These are phyloP conservation scores for Theocolax elegans DNA, from an alignment of 1,140 invertebrate species.

Conservation along the genomic window DNA sequence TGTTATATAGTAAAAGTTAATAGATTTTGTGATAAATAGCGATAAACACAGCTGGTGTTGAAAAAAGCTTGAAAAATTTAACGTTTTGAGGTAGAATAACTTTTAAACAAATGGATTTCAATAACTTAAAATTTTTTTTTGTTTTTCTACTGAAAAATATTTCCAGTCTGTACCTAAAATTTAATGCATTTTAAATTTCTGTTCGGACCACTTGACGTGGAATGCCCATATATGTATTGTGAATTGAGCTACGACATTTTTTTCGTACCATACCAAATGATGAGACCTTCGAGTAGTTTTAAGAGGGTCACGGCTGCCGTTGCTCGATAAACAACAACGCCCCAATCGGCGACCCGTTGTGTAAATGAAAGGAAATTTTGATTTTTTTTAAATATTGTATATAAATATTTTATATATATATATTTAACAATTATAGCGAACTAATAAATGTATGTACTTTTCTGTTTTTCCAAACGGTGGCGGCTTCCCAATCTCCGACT, in stretches of 20 bases:
- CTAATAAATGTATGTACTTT: conserved; percentile 28
- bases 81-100: no score
- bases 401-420: neutral
- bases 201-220: no score
- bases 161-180: neutral
- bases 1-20: no score
- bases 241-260: no score
- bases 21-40: no score
- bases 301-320: conserved; percentile 51
- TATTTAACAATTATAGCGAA: neutral
- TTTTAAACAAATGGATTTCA: no score
- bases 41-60: no score
- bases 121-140: neutral
- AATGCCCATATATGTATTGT: no score
- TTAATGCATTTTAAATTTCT: neutral
- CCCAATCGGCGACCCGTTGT: no score
- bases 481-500: conserved; percentile 58
- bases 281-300: conserved; percentile 58
- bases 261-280: conserved; percentile 58
- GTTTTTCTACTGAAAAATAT: neutral
- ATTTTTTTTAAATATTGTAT: neutral
- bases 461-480: conserved; percentile 52
- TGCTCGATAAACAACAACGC: conserved; percentile 52
- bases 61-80: no score
- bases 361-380: no score